Conservation (phyloP, 2,888 invertebrate species). For the Tinea trinotella region DNA sequence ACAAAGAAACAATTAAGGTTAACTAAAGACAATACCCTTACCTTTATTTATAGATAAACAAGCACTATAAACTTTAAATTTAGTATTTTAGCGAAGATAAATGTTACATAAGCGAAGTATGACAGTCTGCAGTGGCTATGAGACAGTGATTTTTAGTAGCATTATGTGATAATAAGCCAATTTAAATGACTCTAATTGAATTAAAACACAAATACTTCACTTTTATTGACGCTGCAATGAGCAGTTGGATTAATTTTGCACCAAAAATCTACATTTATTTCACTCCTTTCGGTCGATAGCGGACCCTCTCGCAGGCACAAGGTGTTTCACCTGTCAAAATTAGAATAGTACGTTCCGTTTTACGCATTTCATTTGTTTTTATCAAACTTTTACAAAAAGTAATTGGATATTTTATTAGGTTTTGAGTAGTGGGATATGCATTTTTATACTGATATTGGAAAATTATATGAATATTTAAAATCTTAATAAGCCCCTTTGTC, state of each 20-base stretch:
- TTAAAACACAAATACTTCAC: conserved; percentile 56
- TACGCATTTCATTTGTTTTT: too few species aligned
- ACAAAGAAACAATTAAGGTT: background rate
- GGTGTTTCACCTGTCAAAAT: conserved; percentile 7
- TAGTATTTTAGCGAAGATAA: conserved; percentile 39
- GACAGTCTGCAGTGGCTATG: conserved; percentile 35
- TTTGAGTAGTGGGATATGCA: too few species aligned
- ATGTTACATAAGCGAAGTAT: conserved; percentile 63
- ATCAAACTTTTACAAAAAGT: too few species aligned
- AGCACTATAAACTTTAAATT: conserved; percentile 42
- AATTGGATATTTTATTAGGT: too few species aligned
- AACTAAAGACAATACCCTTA: conserved; percentile 35
- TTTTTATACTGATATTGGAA: too few species aligned
- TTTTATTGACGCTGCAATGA: conserved; percentile 50
- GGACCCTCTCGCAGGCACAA: background rate
- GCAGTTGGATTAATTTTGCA: conserved; percentile 37
- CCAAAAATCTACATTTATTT: conserved; percentile 63
- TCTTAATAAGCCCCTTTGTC: too few species aligned
- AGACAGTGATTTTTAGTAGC: conserved; percentile 33
- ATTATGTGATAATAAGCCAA: conserved; percentile 35
- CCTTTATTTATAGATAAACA: conserved; percentile 54
- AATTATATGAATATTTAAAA: too few species aligned
- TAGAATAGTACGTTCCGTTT: background rate
- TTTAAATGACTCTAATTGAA: conserved; percentile 40
- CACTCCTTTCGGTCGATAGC: conserved; percentile 29